Conservation (phyloP, 2,113 vertebrate genomes). For the Platanista minor region DNA sequence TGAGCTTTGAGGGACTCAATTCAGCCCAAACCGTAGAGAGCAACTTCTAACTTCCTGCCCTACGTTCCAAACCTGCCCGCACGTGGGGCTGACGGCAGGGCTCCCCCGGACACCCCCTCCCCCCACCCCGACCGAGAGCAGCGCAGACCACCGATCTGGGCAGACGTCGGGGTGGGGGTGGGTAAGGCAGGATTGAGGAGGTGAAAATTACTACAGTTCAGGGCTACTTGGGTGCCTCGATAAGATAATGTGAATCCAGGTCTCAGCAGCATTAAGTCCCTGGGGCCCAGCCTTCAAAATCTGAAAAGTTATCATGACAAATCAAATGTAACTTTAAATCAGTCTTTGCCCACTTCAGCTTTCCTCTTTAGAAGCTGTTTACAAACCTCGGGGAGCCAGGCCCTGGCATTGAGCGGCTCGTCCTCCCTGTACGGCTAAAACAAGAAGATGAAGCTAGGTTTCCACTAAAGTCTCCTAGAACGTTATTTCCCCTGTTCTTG, state of each 20-base stretch:
- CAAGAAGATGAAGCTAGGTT: neutral
- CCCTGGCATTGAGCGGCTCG: accelerated
- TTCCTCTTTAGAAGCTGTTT: neutral
- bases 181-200: neutral
- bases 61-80: too few species aligned
- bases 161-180: too few species aligned
- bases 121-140: too few species aligned
- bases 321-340: neutral
- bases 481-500: accelerated
- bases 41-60: too few species aligned
- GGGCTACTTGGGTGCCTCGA: accelerated
- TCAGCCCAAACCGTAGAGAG: too few species aligned
- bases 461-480: neutral
- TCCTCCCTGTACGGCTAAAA: neutral
- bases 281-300: neutral
- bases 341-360: neutral
- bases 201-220: accelerated
- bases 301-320: accelerated
- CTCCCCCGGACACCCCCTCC: too few species aligned
- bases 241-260: neutral
- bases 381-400: neutral
- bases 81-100: too few species aligned
- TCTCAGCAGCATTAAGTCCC: neutral
- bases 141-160: too few species aligned
- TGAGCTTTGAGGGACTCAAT: too few species aligned